Conservation (phyloP, 2,113 vertebrate species). For the Xenopus laevis region DNA sequence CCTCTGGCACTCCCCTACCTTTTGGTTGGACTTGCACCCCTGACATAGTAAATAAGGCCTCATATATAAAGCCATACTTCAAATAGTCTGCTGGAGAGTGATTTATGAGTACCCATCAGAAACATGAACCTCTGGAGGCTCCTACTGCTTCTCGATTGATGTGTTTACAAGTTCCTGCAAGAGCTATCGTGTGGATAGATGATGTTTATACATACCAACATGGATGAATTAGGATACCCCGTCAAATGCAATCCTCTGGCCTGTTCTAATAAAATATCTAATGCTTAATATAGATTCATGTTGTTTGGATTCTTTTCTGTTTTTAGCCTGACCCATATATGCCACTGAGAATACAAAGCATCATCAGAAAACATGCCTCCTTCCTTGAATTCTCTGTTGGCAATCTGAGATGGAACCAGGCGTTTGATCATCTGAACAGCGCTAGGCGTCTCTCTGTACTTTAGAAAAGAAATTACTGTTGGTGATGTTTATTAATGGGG, state of each 20-base stretch:
- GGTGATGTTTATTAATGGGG: constrained; percentile 15
- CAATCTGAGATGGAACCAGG: constrained; percentile 24
- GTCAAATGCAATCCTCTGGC: constrained; percentile 4
- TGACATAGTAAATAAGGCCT: no score
- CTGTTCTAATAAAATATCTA: neutral
- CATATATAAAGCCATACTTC: no score
- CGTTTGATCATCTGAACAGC: constrained; percentile 33
- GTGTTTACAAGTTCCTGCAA: neutral
- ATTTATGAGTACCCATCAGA: no score
- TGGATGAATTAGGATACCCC: neutral
- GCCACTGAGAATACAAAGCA: constrained; percentile 7
- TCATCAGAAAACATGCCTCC: constrained; percentile 12
- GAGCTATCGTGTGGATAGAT: neutral
- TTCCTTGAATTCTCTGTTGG: constrained; percentile 13
- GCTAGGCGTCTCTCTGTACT: neutral
- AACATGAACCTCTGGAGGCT: neutral
- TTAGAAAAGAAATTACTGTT: constrained; percentile 7
- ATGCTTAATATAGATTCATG: constrained; percentile 11
- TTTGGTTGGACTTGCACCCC: no score
- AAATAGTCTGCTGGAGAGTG: no score
- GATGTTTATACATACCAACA: constrained; percentile 6
- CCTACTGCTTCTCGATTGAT: constrained; percentile 1
- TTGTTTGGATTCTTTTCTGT: neutral
- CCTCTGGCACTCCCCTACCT: no score
- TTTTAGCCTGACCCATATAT: constrained; percentile 32